Conservation (phyloP, 2,113 vertebrate genomes). For the Pangasianodon hypophthalmus region DNA sequence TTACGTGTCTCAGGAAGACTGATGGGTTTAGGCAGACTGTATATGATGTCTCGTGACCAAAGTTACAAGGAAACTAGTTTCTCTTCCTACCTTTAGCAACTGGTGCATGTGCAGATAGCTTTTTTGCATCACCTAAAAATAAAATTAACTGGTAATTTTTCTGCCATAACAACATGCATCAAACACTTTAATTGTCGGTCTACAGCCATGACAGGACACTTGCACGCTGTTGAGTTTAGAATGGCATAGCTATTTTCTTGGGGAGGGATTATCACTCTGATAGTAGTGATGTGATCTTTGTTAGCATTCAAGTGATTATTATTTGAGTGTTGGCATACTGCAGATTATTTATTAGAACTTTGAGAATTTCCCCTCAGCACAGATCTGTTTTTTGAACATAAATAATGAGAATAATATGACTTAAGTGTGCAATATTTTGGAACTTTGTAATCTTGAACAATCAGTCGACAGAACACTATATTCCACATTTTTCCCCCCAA, state of each 20-base stretch:
- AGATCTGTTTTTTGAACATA: not conserved
- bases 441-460: not conserved
- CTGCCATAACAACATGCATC: not conserved
- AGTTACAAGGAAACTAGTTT: not conserved
- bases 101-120: conserved; percentile 21
- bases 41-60: too few species aligned
- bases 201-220: not conserved
- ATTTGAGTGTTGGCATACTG: not conserved
- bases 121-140: conserved; percentile 38
- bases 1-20: not conserved
- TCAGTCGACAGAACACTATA: too few species aligned
- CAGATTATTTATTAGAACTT: not conserved
- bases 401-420: too few species aligned
- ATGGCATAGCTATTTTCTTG: not conserved
- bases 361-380: not conserved
- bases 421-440: not conserved
- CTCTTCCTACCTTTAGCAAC: conserved; percentile 43
- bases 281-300: not conserved
- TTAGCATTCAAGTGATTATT: not conserved
- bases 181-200: not conserved
- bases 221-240: not conserved
- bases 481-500: too few species aligned
- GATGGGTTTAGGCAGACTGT: not conserved
- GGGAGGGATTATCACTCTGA: not conserved
- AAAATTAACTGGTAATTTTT: not conserved